Percentiles rank a stretch among this genome's conserved stretches.
These are phyloP conservation scores for Ceratitis capitata DNA, from an alignment of 1,140 invertebrate genomes.

Conservation along the genomic window DNA sequence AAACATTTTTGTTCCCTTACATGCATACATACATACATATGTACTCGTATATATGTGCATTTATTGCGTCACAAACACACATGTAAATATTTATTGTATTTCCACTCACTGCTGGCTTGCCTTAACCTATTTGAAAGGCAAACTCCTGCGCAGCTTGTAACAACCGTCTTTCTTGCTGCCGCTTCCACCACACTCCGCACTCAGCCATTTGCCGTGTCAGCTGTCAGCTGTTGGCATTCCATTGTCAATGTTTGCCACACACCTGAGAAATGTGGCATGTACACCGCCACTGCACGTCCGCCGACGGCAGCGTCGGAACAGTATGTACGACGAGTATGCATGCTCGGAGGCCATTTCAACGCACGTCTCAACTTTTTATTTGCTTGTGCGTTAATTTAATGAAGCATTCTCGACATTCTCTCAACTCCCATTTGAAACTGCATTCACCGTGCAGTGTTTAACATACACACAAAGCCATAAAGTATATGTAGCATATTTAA, in stretches of 20 bases:
- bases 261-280: not conserved
- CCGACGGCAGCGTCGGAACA: not conserved
- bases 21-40: not conserved
- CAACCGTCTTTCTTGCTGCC: too few species aligned
- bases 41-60: too few species aligned
- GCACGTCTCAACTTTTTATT: slow-evolving; percentile 1
- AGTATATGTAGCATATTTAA: not conserved
- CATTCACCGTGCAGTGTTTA: too few species aligned
- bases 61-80: too few species aligned
- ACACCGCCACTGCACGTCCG: not conserved
- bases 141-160: not conserved
- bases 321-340: too few species aligned
- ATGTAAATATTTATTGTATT: slow-evolving; percentile 11
- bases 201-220: not conserved
- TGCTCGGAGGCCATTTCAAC: not conserved
- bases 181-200: not conserved
- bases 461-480: not conserved
- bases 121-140: not conserved
- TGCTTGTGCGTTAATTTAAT: slow-evolving; percentile 31
- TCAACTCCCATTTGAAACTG: not conserved
- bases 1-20: not conserved
- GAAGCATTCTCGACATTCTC: slow-evolving; percentile 29
- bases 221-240: not conserved
- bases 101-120: not conserved
- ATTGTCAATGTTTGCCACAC: slow-evolving; percentile 20